phyloP scores from a whole-genome alignment of 2,888 invertebrate species.

The Chymomyza caudatula region DNA sequence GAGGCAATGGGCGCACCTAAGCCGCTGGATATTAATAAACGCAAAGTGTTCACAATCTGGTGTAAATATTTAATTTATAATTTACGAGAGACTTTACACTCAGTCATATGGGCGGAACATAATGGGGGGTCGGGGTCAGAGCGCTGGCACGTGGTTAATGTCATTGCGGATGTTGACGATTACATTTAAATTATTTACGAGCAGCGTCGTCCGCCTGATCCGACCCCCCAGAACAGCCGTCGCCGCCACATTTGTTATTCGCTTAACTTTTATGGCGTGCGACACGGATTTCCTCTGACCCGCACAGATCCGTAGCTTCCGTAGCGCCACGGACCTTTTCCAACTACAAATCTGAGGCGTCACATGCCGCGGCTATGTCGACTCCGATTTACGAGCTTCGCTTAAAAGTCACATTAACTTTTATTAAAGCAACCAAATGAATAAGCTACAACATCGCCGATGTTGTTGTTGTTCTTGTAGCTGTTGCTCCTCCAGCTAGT shows the following conservation, averaged over 20 bases:
- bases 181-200: constrained; percentile 73
- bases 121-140: not conserved
- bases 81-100: constrained; percentile 60
- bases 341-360: constrained; percentile 37
- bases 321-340: not conserved
- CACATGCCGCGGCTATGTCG: constrained; percentile 45
- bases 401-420: constrained; percentile 65
- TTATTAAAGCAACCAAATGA: constrained; percentile 62
- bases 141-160: constrained; percentile 67
- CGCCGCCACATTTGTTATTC: constrained; percentile 66
- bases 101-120: not conserved
- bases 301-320: constrained; percentile 13
- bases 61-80: constrained; percentile 73
- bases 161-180: constrained; percentile 72
- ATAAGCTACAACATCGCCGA: constrained; percentile 27
- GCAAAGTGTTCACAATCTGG: constrained; percentile 65
- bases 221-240: constrained; percentile 10
- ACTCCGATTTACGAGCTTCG: constrained; percentile 56
- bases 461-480: not conserved
- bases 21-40: constrained; percentile 67
- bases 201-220: constrained; percentile 21
- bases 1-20: constrained; percentile 43
- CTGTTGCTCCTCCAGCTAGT: not conserved
- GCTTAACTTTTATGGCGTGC: constrained; percentile 68
- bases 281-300: constrained; percentile 56